Conservation (phyloP, 2,113 vertebrate species). For the western clawed frog (Xenopus tropicalis) region DNA sequence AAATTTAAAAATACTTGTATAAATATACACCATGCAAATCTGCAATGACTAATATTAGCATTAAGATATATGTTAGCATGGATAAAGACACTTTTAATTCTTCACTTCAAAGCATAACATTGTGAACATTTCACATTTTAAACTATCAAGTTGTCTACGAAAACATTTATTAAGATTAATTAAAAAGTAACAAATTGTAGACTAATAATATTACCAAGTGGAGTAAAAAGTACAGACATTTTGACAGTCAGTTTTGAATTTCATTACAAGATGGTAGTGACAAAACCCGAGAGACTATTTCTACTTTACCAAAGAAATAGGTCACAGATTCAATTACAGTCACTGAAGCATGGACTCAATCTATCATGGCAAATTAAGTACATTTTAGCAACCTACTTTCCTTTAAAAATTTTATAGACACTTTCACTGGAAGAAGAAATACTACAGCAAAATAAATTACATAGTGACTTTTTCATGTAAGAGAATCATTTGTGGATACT, state of each 20-base stretch:
- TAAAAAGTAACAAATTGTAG: slow-evolving; percentile 82
- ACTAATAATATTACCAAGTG: slow-evolving; percentile 83
- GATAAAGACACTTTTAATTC: not conserved
- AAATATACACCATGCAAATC: too few species aligned
- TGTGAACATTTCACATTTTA: slow-evolving; percentile 46
- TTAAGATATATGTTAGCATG: not conserved
- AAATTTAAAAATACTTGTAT: too few species aligned
- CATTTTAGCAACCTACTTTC: slow-evolving; percentile 99
- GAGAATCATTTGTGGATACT: slow-evolving; percentile 50
- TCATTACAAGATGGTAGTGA: slow-evolving; percentile 96
- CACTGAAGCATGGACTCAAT: slow-evolving; percentile 99
- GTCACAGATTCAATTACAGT: slow-evolving; percentile 99
- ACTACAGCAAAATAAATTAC: slow-evolving; percentile 78
- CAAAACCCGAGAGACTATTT: slow-evolving; percentile 98
- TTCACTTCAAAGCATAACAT: slow-evolving; percentile 1
- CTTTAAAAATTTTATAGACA: slow-evolving; percentile 98
- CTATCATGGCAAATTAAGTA: slow-evolving; percentile 99
- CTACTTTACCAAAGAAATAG: slow-evolving; percentile 99
- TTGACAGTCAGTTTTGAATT: slow-evolving; percentile 94
- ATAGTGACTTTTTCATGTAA: slow-evolving; percentile 49
- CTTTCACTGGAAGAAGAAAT: slow-evolving; percentile 91
- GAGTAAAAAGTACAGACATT: slow-evolving; percentile 83
- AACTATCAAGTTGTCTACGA: slow-evolving; percentile 60
- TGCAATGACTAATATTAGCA: not conserved
- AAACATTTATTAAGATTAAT: slow-evolving; percentile 81